A percentile compares a stretch with the other conserved stretches of the same genome.
Evolutionary conservation across 2,113 vertebrate species (phyloP).

Genomic region (Irena cyanogastra): DNA sequence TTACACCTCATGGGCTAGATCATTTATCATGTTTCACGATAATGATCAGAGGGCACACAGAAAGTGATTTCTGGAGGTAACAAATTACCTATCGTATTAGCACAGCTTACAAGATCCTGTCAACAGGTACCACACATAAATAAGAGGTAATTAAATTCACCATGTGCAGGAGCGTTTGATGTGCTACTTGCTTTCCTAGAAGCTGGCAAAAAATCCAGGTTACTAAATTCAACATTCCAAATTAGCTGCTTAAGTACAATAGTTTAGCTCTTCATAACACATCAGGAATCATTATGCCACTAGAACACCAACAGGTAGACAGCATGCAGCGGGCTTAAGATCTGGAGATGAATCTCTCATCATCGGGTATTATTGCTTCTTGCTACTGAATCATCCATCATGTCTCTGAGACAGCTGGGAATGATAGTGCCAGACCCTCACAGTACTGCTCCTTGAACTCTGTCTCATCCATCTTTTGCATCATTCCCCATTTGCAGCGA

Average conservation of each 20-base stretch:
- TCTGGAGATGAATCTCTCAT: constrained; percentile 71
- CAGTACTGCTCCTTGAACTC: constrained; percentile 80
- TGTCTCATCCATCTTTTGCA: constrained; percentile 78
- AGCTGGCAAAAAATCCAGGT: constrained; percentile 60
- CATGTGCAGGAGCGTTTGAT: constrained; percentile 65
- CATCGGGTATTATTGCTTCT: constrained; percentile 74
- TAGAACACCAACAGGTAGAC: constrained; percentile 61
- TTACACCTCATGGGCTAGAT: constrained; percentile 71
- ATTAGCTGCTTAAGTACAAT: constrained; percentile 53
- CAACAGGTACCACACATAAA: constrained; percentile 74
- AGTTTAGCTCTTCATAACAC: constrained; percentile 53
- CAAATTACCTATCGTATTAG: constrained; percentile 77
- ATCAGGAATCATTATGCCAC: constrained; percentile 57
- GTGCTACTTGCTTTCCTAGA: constrained; percentile 60
- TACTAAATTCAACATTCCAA: constrained; percentile 61
- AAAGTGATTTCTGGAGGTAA: constrained; percentile 76
- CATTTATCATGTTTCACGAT: constrained; percentile 79
- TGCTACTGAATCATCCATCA: constrained; percentile 77
- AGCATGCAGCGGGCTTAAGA: constrained; percentile 17
- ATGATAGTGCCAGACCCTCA: constrained; percentile 72
- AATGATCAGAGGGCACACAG: constrained; percentile 74
- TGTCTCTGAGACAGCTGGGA: constrained; percentile 65
- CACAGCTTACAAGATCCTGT: constrained; percentile 75
- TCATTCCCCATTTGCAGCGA: constrained; percentile 64
- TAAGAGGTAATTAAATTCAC: constrained; percentile 78